A percentile compares a stretch with the other conserved stretches of the same genome.
Evolutionary conservation across 1,140 invertebrate species (phyloP).

Genomic region (Listronotus oregonensis): DNA sequence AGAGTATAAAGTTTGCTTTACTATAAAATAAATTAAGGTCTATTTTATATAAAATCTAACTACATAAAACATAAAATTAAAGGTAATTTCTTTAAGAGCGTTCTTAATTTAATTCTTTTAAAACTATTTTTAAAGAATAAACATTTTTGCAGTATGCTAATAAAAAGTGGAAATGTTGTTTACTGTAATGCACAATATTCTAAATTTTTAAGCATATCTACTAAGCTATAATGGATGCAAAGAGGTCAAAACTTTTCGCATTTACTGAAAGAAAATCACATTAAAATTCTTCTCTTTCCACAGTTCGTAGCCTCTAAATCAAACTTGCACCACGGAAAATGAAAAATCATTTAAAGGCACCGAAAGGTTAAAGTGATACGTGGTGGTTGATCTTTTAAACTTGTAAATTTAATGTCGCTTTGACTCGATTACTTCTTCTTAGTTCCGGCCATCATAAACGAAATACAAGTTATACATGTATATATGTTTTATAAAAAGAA

Average conservation of each 20-base stretch:
- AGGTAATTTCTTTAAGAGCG: no score
- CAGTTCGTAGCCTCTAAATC: slow-evolving; percentile 24
- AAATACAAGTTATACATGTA: no score
- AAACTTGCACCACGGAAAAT: slow-evolving; percentile 29
- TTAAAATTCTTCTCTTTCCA: slow-evolving; percentile 28
- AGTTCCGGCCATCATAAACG: slow-evolving; percentile 9
- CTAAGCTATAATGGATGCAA: slow-evolving; percentile 2
- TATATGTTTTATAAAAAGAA: no score
- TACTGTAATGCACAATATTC: background rate
- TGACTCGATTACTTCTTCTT: slow-evolving; percentile 20
- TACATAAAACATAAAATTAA: no score
- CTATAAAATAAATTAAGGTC: no score
- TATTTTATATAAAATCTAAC: no score
- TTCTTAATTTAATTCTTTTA: no score
- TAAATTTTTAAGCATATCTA: background rate
- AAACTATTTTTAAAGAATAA: no score
- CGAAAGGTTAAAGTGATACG: slow-evolving; percentile 18
- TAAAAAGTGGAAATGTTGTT: no score
- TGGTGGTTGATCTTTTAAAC: slow-evolving; percentile 18
- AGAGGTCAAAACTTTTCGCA: slow-evolving; percentile 10
- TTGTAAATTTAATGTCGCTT: slow-evolving; percentile 22
- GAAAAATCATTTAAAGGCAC: slow-evolving; percentile 12
- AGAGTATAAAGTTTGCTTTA: no score
- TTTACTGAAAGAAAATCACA: slow-evolving; percentile 23
- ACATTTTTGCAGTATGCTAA: no score